Evolutionary conservation across 2,888 invertebrate genomes (phyloP).

Genomic region (Invenusta paracnida): DNA sequence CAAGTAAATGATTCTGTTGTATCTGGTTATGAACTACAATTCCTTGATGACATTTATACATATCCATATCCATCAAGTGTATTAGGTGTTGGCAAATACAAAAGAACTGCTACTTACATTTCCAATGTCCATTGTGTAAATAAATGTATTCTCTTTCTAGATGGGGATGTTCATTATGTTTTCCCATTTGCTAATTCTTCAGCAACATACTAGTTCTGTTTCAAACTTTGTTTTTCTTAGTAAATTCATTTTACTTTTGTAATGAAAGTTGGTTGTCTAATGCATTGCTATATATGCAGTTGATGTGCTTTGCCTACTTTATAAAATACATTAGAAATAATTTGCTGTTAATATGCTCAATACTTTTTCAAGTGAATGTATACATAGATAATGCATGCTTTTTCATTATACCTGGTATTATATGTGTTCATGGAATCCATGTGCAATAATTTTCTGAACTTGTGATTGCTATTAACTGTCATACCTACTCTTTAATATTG

Average conservation of each 20-base stretch:
- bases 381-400: too few relatives aligned
- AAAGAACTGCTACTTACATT: not conserved
- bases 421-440: too few relatives aligned
- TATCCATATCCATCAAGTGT: conserved; percentile 9
- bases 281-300: too few relatives aligned
- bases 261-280: not conserved
- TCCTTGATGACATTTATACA: not conserved
- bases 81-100: not conserved
- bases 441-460: too few relatives aligned
- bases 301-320: too few relatives aligned
- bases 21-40: conserved; percentile 15
- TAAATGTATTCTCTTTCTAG: conserved; percentile 3
- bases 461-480: too few relatives aligned
- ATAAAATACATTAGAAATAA: too few relatives aligned
- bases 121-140: not conserved
- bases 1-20: not conserved
- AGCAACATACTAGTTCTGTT: not conserved
- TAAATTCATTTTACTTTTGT: not conserved
- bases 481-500: too few relatives aligned
- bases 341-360: too few relatives aligned
- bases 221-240: too few relatives aligned
- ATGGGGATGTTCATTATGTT: conserved; percentile 12
- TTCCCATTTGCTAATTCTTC: not conserved
- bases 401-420: too few relatives aligned
- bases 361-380: too few relatives aligned